Evolutionary conservation across 2,113 vertebrate genomes (phyloP), one percentile per base, ranked within the genome.

Genomic region (Melozone crissalis): DNA sequence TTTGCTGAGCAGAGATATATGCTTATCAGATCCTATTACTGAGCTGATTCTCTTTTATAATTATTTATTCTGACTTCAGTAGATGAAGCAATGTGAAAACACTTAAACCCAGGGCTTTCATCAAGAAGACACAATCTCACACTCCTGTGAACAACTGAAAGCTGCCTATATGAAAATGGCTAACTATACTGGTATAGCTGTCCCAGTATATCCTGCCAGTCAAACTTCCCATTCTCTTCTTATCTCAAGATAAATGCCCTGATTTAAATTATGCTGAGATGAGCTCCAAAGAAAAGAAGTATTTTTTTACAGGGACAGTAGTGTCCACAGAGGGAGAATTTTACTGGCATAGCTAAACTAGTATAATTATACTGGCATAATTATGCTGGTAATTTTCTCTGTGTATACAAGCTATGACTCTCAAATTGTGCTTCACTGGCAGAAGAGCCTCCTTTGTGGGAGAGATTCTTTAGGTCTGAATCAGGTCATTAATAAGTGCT

Each of bases 11-110:
- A 95, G 74, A 95, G 94, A 95, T 94, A 95, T 95, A 97, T 94
- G 93, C 93, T 97, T 97, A 97, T 97, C 96, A 87, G 95, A 95
- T 95, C 87, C 83, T 84, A 94, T 97, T 97, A 97, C 94, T 61
- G 93, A 94, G 90, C 57, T 91, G 90, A 96, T 96, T 89, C 84
- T 88, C 84, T 94, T 94, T 92, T 94, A 83, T 93, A 89, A 93
- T 96, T 96, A 95, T 94, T 96, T 95, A 94, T 96, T 96, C 94
- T 94, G 96, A 95, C 95, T 97, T 95, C 95, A 96, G 95, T 95
- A 91, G 91, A 96, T 94, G 96, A 96, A 95, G 94, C 73, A 95
- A 95, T 94, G 95, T 84, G 89, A 93, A 97, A 96, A 94, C 94
- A 95, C 91, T 97, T 94, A 95, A 95, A 84, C 47, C 33, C 58